These are phyloP conservation scores for Zaprionus taronus DNA, from an alignment of 1,140 invertebrate species.

Conservation along the genomic window DNA sequence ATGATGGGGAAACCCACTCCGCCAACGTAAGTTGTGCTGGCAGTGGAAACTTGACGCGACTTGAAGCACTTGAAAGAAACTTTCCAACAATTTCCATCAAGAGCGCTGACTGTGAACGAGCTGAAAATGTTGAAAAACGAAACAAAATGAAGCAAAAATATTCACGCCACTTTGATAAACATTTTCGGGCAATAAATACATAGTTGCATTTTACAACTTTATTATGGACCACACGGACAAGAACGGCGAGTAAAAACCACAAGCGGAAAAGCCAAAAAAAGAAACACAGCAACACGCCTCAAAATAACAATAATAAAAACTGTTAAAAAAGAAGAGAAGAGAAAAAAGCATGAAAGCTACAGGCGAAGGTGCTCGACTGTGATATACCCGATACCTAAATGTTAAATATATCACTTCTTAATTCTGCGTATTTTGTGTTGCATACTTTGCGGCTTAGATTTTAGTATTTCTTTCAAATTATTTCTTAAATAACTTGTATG, in stretches of 20 bases:
- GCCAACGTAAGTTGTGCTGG: no score
- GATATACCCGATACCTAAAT: no score
- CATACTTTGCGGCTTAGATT: no score
- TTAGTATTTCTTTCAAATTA: no score
- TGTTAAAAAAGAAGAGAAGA: conserved; percentile 6
- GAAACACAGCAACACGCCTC: background rate
- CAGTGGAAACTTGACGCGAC: background rate
- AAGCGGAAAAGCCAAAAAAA: background rate
- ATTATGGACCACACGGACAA: conserved; percentile 49
- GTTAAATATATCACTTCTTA: no score
- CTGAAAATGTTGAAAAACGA: conserved; percentile 12
- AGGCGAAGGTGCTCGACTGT: no score
- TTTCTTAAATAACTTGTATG: no score
- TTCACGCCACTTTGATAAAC: conserved; percentile 58
- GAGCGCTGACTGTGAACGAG: conserved; percentile 14
- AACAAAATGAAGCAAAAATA: conserved; percentile 30
- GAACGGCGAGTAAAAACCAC: conserved; percentile 16
- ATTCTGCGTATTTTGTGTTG: no score
- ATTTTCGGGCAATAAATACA: conserved; percentile 63
- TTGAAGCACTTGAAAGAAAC: conserved; percentile 18
- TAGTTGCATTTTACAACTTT: conserved; percentile 67
- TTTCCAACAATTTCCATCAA: conserved; percentile 21
- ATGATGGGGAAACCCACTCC: background rate
- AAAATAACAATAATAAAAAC: background rate
- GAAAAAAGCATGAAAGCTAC: background rate